Evolutionary conservation across 2,888 invertebrate species (phyloP), one percentile per base, ranked within the genome.

Genomic region (Bhutanitis thaidina): DNA sequence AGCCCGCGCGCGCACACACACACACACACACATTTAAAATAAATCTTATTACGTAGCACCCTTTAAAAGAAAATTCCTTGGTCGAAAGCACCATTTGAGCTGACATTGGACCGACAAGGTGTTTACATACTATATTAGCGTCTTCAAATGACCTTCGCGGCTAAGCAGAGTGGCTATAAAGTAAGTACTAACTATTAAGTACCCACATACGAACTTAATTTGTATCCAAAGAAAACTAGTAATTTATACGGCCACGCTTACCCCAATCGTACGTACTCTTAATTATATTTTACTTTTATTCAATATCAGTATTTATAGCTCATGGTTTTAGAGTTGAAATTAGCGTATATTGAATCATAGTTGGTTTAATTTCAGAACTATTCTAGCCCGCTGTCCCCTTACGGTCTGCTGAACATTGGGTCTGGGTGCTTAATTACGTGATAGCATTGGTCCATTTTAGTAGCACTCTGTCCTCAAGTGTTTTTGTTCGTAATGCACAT

Each of bases 371-470:
- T 79, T 74, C 69, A 69, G 64, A 62, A 67, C 71, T 64, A 74
- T 74, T 73, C 65, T 62, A 68, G 76, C 55, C 56, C 52, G 69
- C 67, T 77, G 77, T 79, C 77, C 79, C 77, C 80, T 77, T 65
- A 76, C 74, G 80, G 82, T 81, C 78, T 75, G 74, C 67, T 72
- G 78, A 76, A 74, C 80, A 81, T 69, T 71, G 75, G 80, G 74
- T 69, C 76, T 67, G 72, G 76, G 72, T 72, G 76, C 80, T 87
- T 88, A 88, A 88, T 86, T 86, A 87, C 77, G 82, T 86, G 83
- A 87, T 86, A 87, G 85, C 65, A 61, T 68, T 67, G 73, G 80
- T 75, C 77, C 77, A 71, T 77, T 84, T 77, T 71, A 71, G 75
- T 67, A 69, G 66, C 66, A 71, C 75, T 71, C 74, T 60, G 72